Conservation (phyloP, 2,888 invertebrate species). For the Acheta domesticus region DNA sequence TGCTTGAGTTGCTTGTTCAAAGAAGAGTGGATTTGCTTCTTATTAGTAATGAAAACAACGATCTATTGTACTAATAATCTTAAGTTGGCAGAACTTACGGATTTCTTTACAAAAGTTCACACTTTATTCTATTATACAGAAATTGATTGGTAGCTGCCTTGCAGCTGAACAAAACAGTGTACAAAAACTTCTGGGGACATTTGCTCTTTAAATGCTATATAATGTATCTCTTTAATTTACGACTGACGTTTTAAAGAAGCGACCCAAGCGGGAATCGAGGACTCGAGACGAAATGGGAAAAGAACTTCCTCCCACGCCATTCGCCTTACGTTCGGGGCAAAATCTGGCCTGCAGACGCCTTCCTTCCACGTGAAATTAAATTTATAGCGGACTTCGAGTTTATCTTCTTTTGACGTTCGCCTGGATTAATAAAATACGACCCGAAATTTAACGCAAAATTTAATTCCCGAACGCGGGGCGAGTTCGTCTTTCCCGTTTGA, state of each 20-base stretch:
- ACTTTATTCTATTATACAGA: no score
- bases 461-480: neutral
- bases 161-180: no score
- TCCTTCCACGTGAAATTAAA: neutral
- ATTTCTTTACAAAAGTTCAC: no score
- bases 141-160: no score
- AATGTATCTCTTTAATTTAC: neutral
- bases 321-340: neutral
- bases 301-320: neutral
- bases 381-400: neutral
- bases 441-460: neutral
- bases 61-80: no score
- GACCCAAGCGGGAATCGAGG: neutral
- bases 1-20: no score
- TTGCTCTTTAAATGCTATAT: neutral
- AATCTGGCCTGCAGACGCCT: neutral
- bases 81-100: no score
- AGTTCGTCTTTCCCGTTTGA: no score
- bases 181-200: neutral
- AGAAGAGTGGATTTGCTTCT: no score
- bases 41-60: no score
- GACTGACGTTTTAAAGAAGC: neutral
- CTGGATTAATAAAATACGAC: neutral
- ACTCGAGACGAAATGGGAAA: neutral
- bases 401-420: neutral